These are phyloP conservation scores for Eretmocerus hayati DNA, from an alignment of 2,888 invertebrate species.

Conservation along the genomic window DNA sequence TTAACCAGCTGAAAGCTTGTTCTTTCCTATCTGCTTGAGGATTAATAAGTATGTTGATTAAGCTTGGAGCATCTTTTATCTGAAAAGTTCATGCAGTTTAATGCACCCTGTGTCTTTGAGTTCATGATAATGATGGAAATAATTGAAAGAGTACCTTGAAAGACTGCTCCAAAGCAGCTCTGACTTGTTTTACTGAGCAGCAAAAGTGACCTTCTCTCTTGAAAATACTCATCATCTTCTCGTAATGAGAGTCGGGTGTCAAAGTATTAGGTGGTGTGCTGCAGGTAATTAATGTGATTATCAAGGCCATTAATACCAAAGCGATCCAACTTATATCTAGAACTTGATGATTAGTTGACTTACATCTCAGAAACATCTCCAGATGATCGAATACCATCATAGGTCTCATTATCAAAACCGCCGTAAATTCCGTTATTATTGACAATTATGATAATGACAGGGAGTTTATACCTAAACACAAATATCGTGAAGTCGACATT, in stretches of 20 bases:
- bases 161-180: constrained; percentile 61
- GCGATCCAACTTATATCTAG: too few relatives aligned
- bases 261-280: constrained; percentile 83
- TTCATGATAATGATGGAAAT: too few relatives aligned
- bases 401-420: constrained; percentile 73
- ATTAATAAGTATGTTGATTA: constrained; percentile 86
- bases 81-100: too few relatives aligned
- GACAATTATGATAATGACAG: constrained; percentile 81
- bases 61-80: constrained; percentile 67
- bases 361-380: constrained; percentile 73
- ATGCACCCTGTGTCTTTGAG: too few relatives aligned
- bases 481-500: too few relatives aligned
- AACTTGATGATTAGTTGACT: constrained; percentile 42
- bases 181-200: constrained; percentile 68
- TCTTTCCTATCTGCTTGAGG: constrained; percentile 84
- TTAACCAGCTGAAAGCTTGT: constrained; percentile 87
- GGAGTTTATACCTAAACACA: constrained; percentile 83
- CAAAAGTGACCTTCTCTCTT: constrained; percentile 75
- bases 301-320: too few relatives aligned
- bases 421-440: constrained; percentile 95
- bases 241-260: constrained; percentile 74
- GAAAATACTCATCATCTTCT: constrained; percentile 84
- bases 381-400: constrained; percentile 60
- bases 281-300: constrained; percentile 15
- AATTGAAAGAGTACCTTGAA: too few relatives aligned